Base-by-base conservation (phyloP, 2,113 vertebrate species). In the Megaceryle maxima region DNA sequence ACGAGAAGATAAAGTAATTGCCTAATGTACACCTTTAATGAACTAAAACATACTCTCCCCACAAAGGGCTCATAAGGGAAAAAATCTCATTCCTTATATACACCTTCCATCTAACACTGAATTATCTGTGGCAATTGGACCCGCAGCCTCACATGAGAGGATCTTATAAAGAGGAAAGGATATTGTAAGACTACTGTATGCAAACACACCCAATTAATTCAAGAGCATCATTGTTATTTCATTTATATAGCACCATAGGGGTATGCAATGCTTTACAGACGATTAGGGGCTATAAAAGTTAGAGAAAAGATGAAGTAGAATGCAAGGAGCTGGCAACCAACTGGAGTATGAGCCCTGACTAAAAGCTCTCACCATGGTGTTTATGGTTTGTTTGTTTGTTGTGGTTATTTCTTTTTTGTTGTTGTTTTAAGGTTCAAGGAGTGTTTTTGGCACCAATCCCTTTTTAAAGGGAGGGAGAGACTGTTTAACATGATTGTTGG, bases 251-350 rank as follows among this genome's bases (percentile, higher is more conserved):
- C 95, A 91, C 95, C 94, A 68, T 20, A 85, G 94, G 92, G 94
- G 75, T 90, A 96, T 76, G 81, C 81, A 83, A 79, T 83, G 89
- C 93, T 95, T 96, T 94, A 93, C 90, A 95, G 79, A 95, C 63
- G 9, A 96, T 96, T 94, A 97, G 92, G 93, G 94, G 91, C 92
- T 69, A 92, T 95, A 96, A 97, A 96, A 96, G 79, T 96, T 88
- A 95, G 83, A 74, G 90, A 92, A 92, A 96, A 97, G 77, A 93
- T 64, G 77, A 96, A 93, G 83, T 87, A 94, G 59, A 94, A 94
- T 81, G 77, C 80, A 50, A 78, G 85, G 48, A 92, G 63, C 93
- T 92, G 88, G 80, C 92, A 96, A 84, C 73, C n/a, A 92, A 79
- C 78, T 79, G 66, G 53, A 92, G n/a, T 57, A 88, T 0, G 3